Conservation (phyloP, 2,797 vertebrate species). For the Enteromius treurensis region DNA sequence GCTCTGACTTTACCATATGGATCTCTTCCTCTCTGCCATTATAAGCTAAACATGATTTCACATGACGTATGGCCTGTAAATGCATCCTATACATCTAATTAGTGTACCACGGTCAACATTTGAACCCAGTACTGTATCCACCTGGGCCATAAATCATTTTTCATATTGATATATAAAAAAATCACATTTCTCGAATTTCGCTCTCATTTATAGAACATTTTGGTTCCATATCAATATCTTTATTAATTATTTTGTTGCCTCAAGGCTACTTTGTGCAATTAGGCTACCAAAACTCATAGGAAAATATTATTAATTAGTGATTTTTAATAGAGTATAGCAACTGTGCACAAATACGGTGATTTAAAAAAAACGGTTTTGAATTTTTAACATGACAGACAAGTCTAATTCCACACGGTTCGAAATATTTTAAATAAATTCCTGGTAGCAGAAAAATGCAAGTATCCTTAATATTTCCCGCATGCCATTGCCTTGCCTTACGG, state of each 20-base stretch:
- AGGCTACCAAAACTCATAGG: slow-evolving; percentile 14
- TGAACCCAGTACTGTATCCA: slow-evolving; percentile 1
- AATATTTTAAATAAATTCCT: slow-evolving; percentile 1
- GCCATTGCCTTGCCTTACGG: neutral
- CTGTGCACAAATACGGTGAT: slow-evolving; percentile 1
- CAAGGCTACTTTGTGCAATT: slow-evolving; percentile 27
- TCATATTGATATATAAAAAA: neutral
- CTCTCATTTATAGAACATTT: neutral
- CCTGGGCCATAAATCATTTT: neutral
- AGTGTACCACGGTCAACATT: neutral
- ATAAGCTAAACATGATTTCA: slow-evolving; percentile 32
- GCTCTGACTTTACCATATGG: slow-evolving; percentile 18
- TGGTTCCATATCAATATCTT: neutral
- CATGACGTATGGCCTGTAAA: neutral
- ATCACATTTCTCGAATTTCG: neutral
- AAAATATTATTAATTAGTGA: slow-evolving; percentile 13
- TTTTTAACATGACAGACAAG: slow-evolving; percentile 11
- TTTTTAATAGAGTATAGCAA: slow-evolving; percentile 29
- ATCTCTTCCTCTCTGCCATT: slow-evolving; percentile 5
- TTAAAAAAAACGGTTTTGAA: neutral
- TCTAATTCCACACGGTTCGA: slow-evolving; percentile 9
- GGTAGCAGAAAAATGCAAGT: neutral
- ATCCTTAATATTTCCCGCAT: neutral
- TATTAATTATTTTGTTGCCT: slow-evolving; percentile 20
- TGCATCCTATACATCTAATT: neutral